These are phyloP conservation scores for Nephrotoma guestfalica DNA, from an alignment of 2,888 invertebrate species.

Conservation along the genomic window DNA sequence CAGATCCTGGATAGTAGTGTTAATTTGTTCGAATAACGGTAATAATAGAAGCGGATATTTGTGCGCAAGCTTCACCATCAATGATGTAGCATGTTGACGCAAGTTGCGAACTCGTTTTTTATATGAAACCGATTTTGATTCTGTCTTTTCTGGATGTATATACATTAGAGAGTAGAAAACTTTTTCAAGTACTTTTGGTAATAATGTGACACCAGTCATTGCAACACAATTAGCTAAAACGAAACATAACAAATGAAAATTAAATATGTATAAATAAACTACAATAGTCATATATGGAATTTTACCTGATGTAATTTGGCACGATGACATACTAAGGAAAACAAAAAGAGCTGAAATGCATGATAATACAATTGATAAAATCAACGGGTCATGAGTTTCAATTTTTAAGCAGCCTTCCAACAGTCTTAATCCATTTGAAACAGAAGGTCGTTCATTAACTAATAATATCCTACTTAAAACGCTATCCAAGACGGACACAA, in stretches of 20 bases:
- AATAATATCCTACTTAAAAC: conserved; percentile 65
- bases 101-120: conserved; percentile 64
- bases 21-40: conserved; percentile 75
- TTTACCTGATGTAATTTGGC: conserved; percentile 46
- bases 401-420: conserved; percentile 64
- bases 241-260: conserved; percentile 9
- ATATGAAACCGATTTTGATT: neutral
- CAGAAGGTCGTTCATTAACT: conserved; percentile 57
- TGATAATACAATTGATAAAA: conserved; percentile 72
- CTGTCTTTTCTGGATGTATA: conserved; percentile 46
- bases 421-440: conserved; percentile 58
- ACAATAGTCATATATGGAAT: neutral
- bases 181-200: conserved; percentile 74
- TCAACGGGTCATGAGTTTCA: conserved; percentile 62
- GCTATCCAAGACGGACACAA: conserved; percentile 61
- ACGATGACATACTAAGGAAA: conserved; percentile 76
- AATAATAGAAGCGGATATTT: conserved; percentile 74
- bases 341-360: conserved; percentile 86
- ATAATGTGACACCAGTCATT: conserved; percentile 47
- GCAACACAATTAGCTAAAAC: conserved; percentile 38
- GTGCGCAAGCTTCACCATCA: conserved; percentile 78
- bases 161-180: conserved; percentile 75
- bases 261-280: neutral
- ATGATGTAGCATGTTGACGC: conserved; percentile 74
- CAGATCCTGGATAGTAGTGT: conserved; percentile 56